Evolutionary conservation across 1,140 invertebrate genomes (phyloP).

Genomic region (Periplaneta americana): DNA sequence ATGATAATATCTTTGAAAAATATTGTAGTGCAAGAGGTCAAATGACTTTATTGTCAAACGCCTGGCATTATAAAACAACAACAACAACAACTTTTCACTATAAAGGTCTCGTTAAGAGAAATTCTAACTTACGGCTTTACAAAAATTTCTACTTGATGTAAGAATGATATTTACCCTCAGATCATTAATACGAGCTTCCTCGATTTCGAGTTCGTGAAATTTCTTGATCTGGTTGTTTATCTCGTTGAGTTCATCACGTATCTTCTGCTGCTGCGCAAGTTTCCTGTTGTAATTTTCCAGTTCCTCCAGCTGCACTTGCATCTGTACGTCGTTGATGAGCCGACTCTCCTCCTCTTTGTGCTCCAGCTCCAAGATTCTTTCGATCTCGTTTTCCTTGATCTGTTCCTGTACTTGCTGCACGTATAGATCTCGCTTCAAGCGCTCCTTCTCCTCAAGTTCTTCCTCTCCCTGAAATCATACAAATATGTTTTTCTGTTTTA

Average conservation of each 20-base stretch:
- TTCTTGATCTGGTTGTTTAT: constrained; percentile 48
- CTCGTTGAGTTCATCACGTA: constrained; percentile 46
- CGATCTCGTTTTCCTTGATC: constrained; percentile 50
- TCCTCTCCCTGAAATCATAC: constrained; percentile 29
- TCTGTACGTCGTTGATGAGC: constrained; percentile 48
- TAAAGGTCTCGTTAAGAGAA: no score
- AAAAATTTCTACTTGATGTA: no score
- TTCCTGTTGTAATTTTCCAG: constrained; percentile 37
- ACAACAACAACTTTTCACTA: no score
- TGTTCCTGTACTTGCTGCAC: constrained; percentile 44
- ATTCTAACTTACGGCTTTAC: no score
- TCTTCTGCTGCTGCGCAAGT: constrained; percentile 35
- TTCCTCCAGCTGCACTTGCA: constrained; percentile 47
- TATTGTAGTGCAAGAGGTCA: no score
- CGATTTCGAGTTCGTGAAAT: constrained; percentile 46
- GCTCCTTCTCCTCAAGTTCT: constrained; percentile 33
- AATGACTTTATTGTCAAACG: no score
- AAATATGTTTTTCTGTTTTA: background rate
- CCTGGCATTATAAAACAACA: no score
- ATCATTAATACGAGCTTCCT: constrained; percentile 54
- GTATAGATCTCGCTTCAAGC: constrained; percentile 32
- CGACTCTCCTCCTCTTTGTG: constrained; percentile 58
- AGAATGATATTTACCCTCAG: constrained; percentile 45
- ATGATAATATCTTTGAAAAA: no score
- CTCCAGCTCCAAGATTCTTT: constrained; percentile 53